phyloP scores from a whole-genome alignment of 2,797 vertebrate genomes.

The Tamandua tetradactyla region DNA sequence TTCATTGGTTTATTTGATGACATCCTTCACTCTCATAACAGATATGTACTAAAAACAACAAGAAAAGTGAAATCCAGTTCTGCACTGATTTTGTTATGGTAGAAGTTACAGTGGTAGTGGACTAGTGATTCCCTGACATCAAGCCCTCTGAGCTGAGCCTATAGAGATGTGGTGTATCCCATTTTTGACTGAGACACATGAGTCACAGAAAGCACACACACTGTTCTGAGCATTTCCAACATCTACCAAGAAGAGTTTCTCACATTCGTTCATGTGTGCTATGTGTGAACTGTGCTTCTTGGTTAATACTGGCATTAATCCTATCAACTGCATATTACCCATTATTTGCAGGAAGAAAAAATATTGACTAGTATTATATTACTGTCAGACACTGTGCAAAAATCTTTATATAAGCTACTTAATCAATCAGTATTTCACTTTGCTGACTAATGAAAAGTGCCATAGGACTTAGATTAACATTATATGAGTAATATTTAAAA shows the following conservation, averaged over 20 bases:
- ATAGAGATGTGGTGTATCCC: not conserved
- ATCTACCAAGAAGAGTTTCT: not conserved
- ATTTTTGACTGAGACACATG: not conserved
- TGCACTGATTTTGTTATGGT: not conserved
- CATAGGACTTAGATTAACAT: not conserved
- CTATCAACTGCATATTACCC: not conserved
- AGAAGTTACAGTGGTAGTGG: not conserved
- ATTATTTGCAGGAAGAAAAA: constrained; percentile 12
- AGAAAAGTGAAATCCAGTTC: not conserved
- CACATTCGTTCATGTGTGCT: not conserved
- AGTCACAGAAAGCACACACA: not conserved
- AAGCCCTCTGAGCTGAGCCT: not conserved
- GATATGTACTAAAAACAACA: not conserved
- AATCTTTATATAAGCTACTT: not conserved
- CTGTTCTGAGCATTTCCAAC: not conserved
- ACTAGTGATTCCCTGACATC: not conserved
- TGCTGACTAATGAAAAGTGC: not conserved
- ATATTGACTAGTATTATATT: not conserved
- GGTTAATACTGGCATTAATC: not conserved
- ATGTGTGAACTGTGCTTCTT: not conserved
- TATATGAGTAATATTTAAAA: constrained; percentile 38
- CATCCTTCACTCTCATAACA: not conserved
- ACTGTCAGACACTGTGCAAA: not conserved
- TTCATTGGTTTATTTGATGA: not conserved
- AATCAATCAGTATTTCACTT: constrained; percentile 19